Evolutionary conservation across 92 coral and sea anemone genomes (phyloP), one percentile per base, ranked within the genome.

Genomic region (Muricea muricata): DNA sequence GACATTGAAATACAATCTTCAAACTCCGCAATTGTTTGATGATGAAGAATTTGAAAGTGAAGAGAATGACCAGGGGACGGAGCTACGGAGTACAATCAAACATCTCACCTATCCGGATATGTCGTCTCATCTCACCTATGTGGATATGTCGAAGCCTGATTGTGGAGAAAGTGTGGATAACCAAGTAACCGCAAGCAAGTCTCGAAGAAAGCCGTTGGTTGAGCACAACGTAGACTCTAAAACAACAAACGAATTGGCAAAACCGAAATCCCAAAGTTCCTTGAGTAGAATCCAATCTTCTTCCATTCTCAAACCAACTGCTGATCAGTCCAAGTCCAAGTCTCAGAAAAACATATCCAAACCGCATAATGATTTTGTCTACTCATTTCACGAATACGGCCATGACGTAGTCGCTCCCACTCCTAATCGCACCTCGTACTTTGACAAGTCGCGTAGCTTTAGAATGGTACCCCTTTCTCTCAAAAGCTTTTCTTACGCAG

Each of bases 1-100:
- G 4, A 48, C 21, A 18, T 3, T 1, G 15, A 48, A 48, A 48
- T 3, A 48, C 18, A 37, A 78, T 30, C 39, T 78, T 57, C 55
- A 40, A 78, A 78, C 83, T 18, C 83, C 83, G 0, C 6, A 31
- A 7, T 23, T 78, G 50, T 56, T 78, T 40, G 83, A 78, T 37
- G 83, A 78, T 30, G 66, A 52, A 26, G 71, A 39, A 7, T 1
- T 42, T 42, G 54, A 78, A 57, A 50, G 46, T 12, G 21, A 23
- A 26, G 29, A 21, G 30, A 28, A 18, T 20, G 28, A 20, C 34
- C 26, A 35, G 13, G 15, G 12, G 65, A 50, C n/a, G 42, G 66
- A 25, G 3, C 14, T 8, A 24, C 7, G 6, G 12, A 20, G 2
- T 50, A 31, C 60, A 1, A 4, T 7, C 15, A 32, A 75, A 47